Conservation (phyloP, 1,140 invertebrate species). For the Oscheius sp. region DNA sequence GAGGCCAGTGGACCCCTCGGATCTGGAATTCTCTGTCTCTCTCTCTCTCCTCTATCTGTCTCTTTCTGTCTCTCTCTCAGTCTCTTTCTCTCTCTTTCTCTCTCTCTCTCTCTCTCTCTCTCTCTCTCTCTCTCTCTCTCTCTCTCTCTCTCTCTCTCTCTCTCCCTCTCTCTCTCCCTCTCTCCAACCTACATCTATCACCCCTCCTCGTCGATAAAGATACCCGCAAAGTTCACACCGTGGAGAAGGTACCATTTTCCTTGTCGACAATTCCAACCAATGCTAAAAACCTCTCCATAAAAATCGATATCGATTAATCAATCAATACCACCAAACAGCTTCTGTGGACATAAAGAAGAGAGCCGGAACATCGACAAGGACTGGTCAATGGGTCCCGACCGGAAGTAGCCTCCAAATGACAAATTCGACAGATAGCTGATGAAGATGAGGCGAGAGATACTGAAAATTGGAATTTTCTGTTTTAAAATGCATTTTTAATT, state of each 20-base stretch:
- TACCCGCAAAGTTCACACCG: conserved; percentile 30
- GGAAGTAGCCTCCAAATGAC: conserved; percentile 28
- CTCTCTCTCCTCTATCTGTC: no score
- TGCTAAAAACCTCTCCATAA: no score
- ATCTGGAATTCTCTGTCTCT: no score
- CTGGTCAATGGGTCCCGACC: conserved; percentile 64
- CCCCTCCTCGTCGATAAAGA: conserved; percentile 8
- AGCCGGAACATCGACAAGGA: conserved; percentile 66
- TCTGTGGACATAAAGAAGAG: conserved; percentile 66
- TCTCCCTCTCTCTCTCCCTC: no score
- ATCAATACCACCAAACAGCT: conserved; percentile 65
- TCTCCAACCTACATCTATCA: conserved; percentile 21
- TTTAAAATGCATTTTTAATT: not conserved
- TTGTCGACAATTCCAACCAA: conserved; percentile 28
- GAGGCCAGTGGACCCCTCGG: conserved; percentile 17
- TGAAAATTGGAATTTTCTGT: not conserved
- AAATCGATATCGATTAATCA: not conserved
- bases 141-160: no score
- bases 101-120: no score
- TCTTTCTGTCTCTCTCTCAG: no score
- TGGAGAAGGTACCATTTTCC: conserved; percentile 25
- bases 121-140: no score
- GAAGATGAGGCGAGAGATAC: conserved; percentile 14
- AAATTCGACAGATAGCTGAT: conserved; percentile 32
- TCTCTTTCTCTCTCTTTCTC: no score